Base-by-base conservation (phyloP, 2,888 invertebrate genomes). In the Sialis fuliginosa region DNA sequence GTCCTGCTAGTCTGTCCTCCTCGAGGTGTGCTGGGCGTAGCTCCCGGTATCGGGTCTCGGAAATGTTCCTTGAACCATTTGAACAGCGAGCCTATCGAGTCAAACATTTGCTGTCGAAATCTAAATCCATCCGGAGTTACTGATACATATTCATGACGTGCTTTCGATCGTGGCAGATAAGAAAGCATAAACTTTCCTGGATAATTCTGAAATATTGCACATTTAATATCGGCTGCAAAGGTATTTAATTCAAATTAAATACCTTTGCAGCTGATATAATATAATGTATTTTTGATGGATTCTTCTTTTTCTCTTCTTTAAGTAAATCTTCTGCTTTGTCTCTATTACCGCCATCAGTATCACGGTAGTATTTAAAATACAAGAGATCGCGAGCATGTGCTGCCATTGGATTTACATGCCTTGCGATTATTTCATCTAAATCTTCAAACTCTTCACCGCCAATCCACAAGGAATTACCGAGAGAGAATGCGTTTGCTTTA, bases 1-100 rank as follows among this genome's bases (percentile, higher is more conserved):
- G 77, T 77, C 55, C 75, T 70, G 51, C 63, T 62, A 12, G 71
- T 67, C 53, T 69, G 60, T 3, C 64, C 65, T 33, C 70, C 70
- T 52, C 81, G 72, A 1, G 84, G 82, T 7, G 86, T 85, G 47
- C 80, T 77, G 1, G 78, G 84, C 5, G 85, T 85, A 22, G 74
- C 72, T 5, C 73, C 74, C 0, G 87, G 86, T 44, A 87, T 74
- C 0, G 93, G 89, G 59, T 96, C 95, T 53, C 90, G 71, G 69
- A 92, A 98, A 63, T 98, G 93, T 64, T 92, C 91, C 62, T 99
- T 99, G 66, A 98, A 98, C 96, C 96, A 98, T 50, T 85, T 81
- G 57, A 99, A 75, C 49, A 97, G 62, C 8, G 77, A 71, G 39
- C 77, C 75, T 1, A 93, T 70, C 0, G 86, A 81, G 54, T 85